Evolutionary conservation across 2,888 invertebrate species (phyloP), one percentile per base, ranked within the genome.

Genomic region (Perizoma affinitatum): DNA sequence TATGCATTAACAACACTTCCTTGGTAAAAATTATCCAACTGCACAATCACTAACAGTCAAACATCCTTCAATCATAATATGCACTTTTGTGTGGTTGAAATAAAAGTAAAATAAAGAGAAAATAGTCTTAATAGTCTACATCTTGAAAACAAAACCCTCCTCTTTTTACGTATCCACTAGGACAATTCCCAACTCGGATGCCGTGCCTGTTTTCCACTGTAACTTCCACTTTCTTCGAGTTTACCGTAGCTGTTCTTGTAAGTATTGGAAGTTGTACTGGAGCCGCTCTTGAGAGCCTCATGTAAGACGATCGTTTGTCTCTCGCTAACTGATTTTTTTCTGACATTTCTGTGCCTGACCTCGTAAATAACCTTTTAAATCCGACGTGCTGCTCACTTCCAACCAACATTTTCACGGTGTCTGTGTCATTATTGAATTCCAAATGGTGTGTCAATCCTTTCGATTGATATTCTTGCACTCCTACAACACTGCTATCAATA

Each of bases 121-220:
- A 50, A 34, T 5, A 9, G n/a, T 43, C 40, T 45, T 33, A 62
- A 22, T 67, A 65, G 45, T 73, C 74, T 40, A 65, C 56, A 36
- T 69, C 64, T 0, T 78, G 74, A 9, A 80, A 71, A 65, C 83
- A 83, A 51, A 74, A 73, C 0, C 52, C 61, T 8, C 74, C 75
- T 34, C 54, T 55, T 44, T 33, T 63, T 0, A 65, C 66, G 45
- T 67, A 76, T 1, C 82, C 83, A 4, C 5, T 7, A 22, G 82
- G 68, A 22, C 83, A 83, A 0, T 4, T 9, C 4, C 70, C 73
- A 1, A 59, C 67, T 0, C 52, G 45, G 8, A 82, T 65, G 5
- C 59, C 65, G 35, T 52, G 36, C 6, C 81, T 75, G 48, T 61
- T 61, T 36, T 69, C 75, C 0, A 73, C 8, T 4, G 51, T 49